Percentiles rank a stretch among this genome's conserved stretches.
These are phyloP conservation scores for Amniataba percoides DNA, from an alignment of 2,797 vertebrate species.

Conservation along the genomic window DNA sequence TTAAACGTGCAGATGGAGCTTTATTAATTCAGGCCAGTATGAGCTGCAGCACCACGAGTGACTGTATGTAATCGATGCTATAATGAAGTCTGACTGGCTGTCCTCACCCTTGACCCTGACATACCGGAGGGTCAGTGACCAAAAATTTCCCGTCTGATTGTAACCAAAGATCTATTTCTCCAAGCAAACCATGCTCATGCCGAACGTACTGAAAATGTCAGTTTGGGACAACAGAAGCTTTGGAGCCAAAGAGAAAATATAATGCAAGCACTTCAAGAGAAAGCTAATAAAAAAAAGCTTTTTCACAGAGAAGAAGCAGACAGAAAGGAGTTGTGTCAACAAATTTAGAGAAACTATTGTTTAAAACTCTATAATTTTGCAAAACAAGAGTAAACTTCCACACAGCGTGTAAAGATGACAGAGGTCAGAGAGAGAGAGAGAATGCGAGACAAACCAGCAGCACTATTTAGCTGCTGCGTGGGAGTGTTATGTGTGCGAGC, in stretches of 20 bases:
- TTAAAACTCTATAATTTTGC: conserved; percentile 22
- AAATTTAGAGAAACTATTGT: conserved; percentile 27
- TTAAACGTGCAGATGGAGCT: not conserved
- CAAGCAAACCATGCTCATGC: not conserved
- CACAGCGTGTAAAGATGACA: conserved; percentile 33
- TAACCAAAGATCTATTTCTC: not conserved
- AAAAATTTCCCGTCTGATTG: not conserved
- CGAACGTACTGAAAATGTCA: not conserved
- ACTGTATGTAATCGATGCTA: not conserved
- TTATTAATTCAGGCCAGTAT: not conserved
- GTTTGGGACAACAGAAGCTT: not conserved
- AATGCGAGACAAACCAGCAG: conserved; percentile 57
- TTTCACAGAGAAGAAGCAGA: conserved; percentile 8
- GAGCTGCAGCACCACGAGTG: not conserved
- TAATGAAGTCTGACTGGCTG: not conserved
- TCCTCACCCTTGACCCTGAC: not conserved
- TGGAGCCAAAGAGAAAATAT: not conserved
- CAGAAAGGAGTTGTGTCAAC: not conserved
- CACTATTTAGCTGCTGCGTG: conserved; percentile 69
- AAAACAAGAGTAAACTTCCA: conserved; percentile 46
- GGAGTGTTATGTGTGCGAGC: conserved; percentile 63
- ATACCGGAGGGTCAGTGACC: not conserved
- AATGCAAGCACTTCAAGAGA: conserved; percentile 10
- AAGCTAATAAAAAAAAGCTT: conserved; percentile 22
- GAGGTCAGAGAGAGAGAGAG: conserved; percentile 61